These are phyloP conservation scores for Pheosia tremula DNA, from an alignment of 2,888 invertebrate species.

Conservation along the genomic window DNA sequence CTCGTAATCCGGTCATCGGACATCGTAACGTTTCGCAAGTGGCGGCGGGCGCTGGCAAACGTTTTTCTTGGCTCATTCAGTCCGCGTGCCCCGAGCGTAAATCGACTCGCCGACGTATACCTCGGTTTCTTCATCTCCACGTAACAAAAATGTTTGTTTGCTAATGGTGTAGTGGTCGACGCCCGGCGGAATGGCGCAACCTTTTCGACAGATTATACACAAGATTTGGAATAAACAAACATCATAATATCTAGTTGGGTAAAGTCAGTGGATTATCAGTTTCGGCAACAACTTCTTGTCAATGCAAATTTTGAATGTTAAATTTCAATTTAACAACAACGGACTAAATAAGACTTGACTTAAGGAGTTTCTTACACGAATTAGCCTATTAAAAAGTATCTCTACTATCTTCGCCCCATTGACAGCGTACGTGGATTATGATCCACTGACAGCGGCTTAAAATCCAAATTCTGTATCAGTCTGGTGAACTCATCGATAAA, in stretches of 20 bases:
- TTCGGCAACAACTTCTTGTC: no score
- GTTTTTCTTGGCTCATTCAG: slow-evolving; percentile 54
- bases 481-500: no score
- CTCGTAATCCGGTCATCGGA: slow-evolving; percentile 5
- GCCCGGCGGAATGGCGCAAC: slow-evolving; percentile 17
- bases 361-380: no score
- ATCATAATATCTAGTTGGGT: neutral
- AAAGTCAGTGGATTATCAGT: no score
- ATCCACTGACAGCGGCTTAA: no score
- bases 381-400: no score
- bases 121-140: slow-evolving; percentile 36
- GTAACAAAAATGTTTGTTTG: slow-evolving; percentile 34
- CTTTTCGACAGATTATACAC: slow-evolving; percentile 9
- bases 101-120: slow-evolving; percentile 44
- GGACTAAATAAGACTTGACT: no score
- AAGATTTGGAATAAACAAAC: neutral
- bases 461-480: no score
- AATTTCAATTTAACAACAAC: no score
- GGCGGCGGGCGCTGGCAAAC: slow-evolving; percentile 35
- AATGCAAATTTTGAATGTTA: no score
- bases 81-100: slow-evolving; percentile 46
- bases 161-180: slow-evolving; percentile 20
- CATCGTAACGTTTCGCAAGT: slow-evolving; percentile 38
- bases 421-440: no score
- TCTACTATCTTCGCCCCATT: no score